These are phyloP conservation scores for Campoletis sonorensis DNA, from an alignment of 1,140 invertebrate species.

Conservation along the genomic window DNA sequence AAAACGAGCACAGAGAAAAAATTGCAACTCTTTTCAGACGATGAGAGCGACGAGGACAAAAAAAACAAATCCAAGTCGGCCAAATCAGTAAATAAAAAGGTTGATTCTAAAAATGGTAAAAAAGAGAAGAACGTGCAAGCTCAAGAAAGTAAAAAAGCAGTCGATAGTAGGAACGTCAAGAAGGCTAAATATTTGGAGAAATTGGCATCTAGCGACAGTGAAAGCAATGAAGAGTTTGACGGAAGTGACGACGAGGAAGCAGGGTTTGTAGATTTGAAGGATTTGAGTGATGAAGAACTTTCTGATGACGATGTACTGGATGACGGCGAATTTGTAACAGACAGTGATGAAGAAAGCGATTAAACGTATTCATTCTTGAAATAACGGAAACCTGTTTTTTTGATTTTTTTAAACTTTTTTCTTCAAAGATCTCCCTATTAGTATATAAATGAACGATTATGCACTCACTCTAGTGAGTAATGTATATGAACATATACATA, in stretches of 20 bases:
- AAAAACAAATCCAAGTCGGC: background rate
- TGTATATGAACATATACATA: background rate
- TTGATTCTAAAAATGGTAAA: background rate
- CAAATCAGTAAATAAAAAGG: background rate
- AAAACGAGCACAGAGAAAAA: constrained; percentile 46
- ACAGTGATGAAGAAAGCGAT: constrained; percentile 52
- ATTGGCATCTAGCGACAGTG: constrained; percentile 47
- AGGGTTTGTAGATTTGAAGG: constrained; percentile 50
- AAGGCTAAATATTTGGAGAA: constrained; percentile 37
- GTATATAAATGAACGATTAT: background rate
- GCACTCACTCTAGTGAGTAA: background rate
- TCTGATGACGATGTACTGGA: constrained; percentile 55
- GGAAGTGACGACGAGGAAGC: constrained; percentile 36
- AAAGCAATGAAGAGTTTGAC: constrained; percentile 48
- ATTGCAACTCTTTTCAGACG: constrained; percentile 55
- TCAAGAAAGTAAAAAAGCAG: background rate
- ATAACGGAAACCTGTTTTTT: background rate
- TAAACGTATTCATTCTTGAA: constrained; percentile 25
- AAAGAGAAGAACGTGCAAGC: constrained; percentile 12
- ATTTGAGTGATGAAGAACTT: constrained; percentile 52
- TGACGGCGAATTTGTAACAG: constrained; percentile 53
- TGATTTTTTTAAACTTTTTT: constrained; percentile 22
- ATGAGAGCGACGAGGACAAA: constrained; percentile 40
- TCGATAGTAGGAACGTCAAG: background rate
- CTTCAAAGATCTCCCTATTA: background rate